Conservation (phyloP, 2,113 vertebrate species). For the Toxostoma redivivum region DNA sequence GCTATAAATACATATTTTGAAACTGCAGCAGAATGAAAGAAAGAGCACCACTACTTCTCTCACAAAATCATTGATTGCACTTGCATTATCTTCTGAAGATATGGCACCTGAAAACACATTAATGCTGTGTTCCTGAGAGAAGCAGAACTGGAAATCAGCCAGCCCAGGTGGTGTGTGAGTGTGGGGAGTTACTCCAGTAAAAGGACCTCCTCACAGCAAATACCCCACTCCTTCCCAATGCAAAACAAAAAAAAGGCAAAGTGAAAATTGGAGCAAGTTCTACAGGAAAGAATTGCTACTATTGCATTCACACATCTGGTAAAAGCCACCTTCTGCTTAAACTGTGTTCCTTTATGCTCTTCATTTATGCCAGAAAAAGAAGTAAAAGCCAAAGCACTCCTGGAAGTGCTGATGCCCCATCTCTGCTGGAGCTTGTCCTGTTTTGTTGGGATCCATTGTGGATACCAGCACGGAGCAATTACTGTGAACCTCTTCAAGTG, state of each 20-base stretch:
- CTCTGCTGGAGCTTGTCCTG: slow-evolving; percentile 15
- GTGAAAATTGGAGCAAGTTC: neutral
- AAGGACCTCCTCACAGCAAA: neutral
- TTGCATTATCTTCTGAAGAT: neutral
- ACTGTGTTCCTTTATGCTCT: neutral
- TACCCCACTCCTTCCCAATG: too few species aligned
- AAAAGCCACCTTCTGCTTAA: neutral
- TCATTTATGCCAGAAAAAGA: neutral
- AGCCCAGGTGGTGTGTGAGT: neutral
- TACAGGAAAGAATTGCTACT: neutral
- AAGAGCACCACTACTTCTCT: neutral
- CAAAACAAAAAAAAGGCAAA: neutral
- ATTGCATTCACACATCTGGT: neutral
- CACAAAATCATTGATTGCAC: neutral
- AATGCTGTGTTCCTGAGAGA: neutral
- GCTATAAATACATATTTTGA: neutral
- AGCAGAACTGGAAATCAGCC: neutral
- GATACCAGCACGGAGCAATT: neutral
- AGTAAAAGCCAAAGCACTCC: neutral
- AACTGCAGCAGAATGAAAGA: neutral
- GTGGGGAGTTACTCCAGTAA: neutral
- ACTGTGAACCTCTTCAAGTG: neutral
- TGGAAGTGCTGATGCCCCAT: neutral
- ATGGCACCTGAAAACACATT: neutral
- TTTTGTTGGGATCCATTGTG: slow-evolving; percentile 28